Evolutionary conservation across 2,797 vertebrate species (phyloP).

Genomic region (Aldrovandia affinis): DNA sequence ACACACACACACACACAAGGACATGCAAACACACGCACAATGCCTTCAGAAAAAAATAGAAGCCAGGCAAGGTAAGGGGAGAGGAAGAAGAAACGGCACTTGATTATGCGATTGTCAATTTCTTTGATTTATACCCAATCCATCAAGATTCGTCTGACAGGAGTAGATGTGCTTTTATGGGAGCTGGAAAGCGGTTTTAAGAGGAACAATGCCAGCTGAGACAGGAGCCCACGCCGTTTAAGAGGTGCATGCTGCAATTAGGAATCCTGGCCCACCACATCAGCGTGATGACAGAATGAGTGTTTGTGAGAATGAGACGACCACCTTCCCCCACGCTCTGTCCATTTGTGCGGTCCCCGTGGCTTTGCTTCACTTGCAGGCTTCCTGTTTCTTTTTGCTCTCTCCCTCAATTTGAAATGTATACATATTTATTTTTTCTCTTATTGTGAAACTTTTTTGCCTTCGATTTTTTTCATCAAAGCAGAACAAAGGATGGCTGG

Average conservation of each 20-base stretch:
- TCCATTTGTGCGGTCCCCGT: neutral
- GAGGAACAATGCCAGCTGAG: slow-evolving; percentile 66
- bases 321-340: neutral
- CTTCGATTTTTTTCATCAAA: neutral
- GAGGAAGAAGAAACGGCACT: slow-evolving; percentile 24
- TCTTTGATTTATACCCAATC: slow-evolving; percentile 63
- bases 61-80: neutral
- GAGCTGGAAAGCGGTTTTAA: slow-evolving; percentile 62
- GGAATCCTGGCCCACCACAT: slow-evolving; percentile 51
- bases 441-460: neutral
- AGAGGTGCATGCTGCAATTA: slow-evolving; percentile 59
- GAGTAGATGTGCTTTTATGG: slow-evolving; percentile 63
- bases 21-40: slow-evolving; percentile 41
- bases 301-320: neutral
- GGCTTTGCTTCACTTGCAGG: neutral
- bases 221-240: slow-evolving; percentile 42
- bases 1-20: slow-evolving; percentile 49
- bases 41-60: slow-evolving; percentile 4
- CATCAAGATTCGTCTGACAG: slow-evolving; percentile 53
- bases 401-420: neutral
- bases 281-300: slow-evolving; percentile 33
- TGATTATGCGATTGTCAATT: slow-evolving; percentile 61
- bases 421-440: neutral
- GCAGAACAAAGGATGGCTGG: neutral
- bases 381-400: neutral